phyloP scores from a whole-genome alignment of 2,797 vertebrate genomes.

The Ceryle rudis region DNA sequence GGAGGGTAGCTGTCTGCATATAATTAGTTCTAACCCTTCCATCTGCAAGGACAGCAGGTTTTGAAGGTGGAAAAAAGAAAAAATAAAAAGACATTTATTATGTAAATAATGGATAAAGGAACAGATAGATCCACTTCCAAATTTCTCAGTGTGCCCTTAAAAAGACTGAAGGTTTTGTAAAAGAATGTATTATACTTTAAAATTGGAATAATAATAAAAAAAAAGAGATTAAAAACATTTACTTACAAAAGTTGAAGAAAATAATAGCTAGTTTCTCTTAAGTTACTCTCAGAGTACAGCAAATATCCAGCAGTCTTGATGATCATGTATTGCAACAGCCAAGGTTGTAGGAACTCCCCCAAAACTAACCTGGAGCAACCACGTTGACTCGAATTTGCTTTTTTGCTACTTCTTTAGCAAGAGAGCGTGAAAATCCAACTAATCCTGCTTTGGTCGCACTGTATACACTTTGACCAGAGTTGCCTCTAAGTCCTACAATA shows the following conservation, averaged over 20 bases:
- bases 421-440: constrained; percentile 91
- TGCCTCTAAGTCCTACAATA: constrained; percentile 89
- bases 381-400: constrained; percentile 92
- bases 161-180: background rate
- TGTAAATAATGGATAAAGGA: background rate
- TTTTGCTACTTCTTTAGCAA: constrained; percentile 93
- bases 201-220: background rate
- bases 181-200: background rate
- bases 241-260: background rate
- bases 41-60: background rate
- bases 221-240: background rate
- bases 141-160: background rate
- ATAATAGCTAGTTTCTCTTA: background rate
- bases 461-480: constrained; percentile 89
- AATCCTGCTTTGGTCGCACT: constrained; percentile 92
- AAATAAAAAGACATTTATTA: background rate
- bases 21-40: background rate
- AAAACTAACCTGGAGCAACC: constrained; percentile 89
- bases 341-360: background rate
- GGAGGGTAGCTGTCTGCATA: background rate
- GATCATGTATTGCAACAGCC: background rate
- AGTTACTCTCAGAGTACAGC: background rate
- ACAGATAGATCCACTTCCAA: background rate
- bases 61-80: background rate
- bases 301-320: background rate